Conservation (phyloP, 2,113 vertebrate genomes). For the Alouatta palliata region DNA sequence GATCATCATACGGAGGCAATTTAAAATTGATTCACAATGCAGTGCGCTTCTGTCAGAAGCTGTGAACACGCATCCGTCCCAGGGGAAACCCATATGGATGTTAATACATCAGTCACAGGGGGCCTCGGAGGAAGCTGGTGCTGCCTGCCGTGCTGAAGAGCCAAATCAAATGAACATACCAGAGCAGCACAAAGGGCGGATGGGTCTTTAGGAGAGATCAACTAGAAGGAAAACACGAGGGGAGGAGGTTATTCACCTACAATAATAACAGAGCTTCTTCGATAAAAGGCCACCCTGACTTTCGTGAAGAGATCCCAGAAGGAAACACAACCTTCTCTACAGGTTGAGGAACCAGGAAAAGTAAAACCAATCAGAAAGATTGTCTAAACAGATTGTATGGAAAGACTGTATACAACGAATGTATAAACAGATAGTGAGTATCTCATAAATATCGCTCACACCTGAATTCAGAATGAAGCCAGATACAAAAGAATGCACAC, state of each 20-base stretch:
- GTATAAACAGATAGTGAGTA: background rate
- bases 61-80: background rate
- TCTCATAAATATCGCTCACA: background rate
- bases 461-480: background rate
- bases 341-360: background rate
- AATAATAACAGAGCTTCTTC: background rate
- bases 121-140: background rate
- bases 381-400: no score
- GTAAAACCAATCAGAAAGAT: background rate
- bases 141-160: background rate
- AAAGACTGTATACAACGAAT: no score
- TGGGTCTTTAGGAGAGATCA: background rate
- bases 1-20: slow-evolving; percentile 28
- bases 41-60: slow-evolving; percentile 8
- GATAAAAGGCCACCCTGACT: background rate
- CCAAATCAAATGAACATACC: background rate
- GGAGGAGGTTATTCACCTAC: background rate
- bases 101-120: slow-evolving; percentile 28
- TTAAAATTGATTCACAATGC: slow-evolving; percentile 23
- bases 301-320: background rate
- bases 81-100: slow-evolving; percentile 42
- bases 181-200: background rate
- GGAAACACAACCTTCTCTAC: background rate
- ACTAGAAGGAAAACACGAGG: background rate
- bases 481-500: background rate